A percentile compares a stretch with the other conserved stretches of the same genome.
Evolutionary conservation across 2,797 vertebrate genomes (phyloP).

Genomic region (Acridotheres tristis): DNA sequence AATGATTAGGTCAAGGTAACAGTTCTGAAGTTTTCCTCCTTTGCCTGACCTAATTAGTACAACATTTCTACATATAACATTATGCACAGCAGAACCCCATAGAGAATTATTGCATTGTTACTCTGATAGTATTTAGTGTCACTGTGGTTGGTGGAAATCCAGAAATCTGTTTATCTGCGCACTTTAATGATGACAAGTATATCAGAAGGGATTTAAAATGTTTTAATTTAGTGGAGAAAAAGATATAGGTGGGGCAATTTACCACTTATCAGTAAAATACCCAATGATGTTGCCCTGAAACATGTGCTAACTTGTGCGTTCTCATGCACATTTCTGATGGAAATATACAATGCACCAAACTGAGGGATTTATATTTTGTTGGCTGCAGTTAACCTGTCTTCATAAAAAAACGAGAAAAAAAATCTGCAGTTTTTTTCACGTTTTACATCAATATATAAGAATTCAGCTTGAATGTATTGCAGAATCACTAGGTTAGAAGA

Average conservation of each 20-base stretch:
- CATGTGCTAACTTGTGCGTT: not conserved
- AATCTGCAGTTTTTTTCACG: not conserved
- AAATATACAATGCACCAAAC: not conserved
- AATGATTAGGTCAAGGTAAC: not conserved
- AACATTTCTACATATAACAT: not conserved
- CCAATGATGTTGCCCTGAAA: not conserved
- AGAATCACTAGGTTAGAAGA: too few species aligned
- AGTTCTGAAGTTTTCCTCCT: not conserved
- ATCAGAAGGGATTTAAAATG: not conserved
- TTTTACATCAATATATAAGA: not conserved
- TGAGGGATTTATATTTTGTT: not conserved
- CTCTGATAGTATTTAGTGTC: not conserved
- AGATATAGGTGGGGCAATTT: not conserved
- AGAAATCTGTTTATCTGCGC: not conserved
- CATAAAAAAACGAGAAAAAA: not conserved
- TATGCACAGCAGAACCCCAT: not conserved
- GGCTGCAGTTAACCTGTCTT: not conserved
- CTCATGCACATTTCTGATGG: not conserved
- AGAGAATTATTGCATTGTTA: not conserved
- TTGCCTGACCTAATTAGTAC: not conserved
- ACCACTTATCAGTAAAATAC: not conserved
- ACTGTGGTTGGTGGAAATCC: not conserved
- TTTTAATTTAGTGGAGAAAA: not conserved
- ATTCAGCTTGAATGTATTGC: not conserved
- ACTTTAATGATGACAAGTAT: not conserved